Evolutionary conservation across 1,140 invertebrate genomes (phyloP).

Genomic region (Alviniconcha marisindica): DNA sequence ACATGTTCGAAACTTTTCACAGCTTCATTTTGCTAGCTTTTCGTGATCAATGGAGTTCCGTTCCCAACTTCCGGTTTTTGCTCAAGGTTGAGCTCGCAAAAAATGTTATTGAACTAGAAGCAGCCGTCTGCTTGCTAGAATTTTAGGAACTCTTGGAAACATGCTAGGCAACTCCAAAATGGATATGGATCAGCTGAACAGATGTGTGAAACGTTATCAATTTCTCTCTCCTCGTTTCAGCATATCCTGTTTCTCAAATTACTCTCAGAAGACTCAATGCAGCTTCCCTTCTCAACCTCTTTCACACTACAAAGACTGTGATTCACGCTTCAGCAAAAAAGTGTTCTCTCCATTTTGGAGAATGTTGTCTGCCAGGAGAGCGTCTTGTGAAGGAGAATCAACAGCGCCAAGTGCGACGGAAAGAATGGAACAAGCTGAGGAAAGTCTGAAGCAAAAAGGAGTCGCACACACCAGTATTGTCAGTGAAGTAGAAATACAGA

Average conservation of each 20-base stretch:
- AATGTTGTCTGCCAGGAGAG: not conserved
- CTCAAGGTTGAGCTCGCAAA: too few species aligned
- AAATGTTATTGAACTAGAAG: not conserved
- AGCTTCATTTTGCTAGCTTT: not conserved
- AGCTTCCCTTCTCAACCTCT: not conserved
- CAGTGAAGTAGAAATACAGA: conserved; percentile 25
- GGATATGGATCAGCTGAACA: not conserved
- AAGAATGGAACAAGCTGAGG: not conserved
- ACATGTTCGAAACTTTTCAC: not conserved
- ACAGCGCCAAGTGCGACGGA: not conserved
- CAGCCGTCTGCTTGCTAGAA: not conserved
- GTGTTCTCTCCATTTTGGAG: not conserved
- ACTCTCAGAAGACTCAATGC: conserved; percentile 5
- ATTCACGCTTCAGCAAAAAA: not conserved
- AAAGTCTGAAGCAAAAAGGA: not conserved
- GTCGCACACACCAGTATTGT: not conserved
- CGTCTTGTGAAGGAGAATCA: not conserved
- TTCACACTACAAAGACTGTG: not conserved
- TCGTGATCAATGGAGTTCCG: not conserved
- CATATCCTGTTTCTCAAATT: not conserved
- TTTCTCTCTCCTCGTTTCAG: not conserved
- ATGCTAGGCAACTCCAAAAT: not conserved
- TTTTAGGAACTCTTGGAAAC: not conserved
- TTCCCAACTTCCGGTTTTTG: not conserved
- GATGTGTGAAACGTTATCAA: not conserved